Conservation (phyloP, 92 coral and sea anemone species). For the Phenganax stokvisi region DNA sequence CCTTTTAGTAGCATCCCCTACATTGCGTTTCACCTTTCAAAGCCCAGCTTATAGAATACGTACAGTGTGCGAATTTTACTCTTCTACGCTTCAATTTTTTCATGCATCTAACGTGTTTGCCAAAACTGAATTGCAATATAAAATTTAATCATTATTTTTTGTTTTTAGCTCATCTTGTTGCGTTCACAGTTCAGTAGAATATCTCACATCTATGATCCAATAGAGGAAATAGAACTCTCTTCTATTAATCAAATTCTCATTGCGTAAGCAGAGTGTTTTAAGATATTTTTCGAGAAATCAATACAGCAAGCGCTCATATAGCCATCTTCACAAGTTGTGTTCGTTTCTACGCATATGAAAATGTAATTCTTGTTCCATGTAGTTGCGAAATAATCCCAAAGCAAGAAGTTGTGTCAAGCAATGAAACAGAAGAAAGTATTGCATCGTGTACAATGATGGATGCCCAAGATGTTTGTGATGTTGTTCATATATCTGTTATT, state of each 20-base stretch:
- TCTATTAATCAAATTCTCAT: not conserved
- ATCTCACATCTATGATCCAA: constrained; percentile 25
- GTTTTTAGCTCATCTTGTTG: constrained; percentile 24
- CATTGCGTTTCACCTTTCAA: too few relatives aligned
- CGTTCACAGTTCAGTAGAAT: constrained; percentile 14
- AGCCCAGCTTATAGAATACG: too few relatives aligned
- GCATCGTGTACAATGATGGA: not conserved
- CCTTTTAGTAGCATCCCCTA: too few relatives aligned
- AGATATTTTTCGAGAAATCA: too few relatives aligned
- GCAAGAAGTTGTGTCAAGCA: not conserved
- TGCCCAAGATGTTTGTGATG: not conserved
- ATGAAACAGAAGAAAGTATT: not conserved
- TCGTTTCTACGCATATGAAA: not conserved
- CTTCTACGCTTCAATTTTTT: not conserved
- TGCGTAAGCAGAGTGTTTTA: constrained; percentile 18
- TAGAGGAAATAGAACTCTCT: not conserved
- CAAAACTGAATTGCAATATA: not conserved
- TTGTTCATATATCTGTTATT: constrained; percentile 31
- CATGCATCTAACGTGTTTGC: not conserved
- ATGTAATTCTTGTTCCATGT: not conserved
- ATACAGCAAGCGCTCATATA: not conserved
- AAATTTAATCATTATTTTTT: not conserved
- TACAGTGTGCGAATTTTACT: too few relatives aligned
- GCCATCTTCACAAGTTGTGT: not conserved
- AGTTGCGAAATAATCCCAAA: constrained; percentile 8